Conservation (phyloP, 1,140 invertebrate genomes). For the Panulirus ornatus region DNA sequence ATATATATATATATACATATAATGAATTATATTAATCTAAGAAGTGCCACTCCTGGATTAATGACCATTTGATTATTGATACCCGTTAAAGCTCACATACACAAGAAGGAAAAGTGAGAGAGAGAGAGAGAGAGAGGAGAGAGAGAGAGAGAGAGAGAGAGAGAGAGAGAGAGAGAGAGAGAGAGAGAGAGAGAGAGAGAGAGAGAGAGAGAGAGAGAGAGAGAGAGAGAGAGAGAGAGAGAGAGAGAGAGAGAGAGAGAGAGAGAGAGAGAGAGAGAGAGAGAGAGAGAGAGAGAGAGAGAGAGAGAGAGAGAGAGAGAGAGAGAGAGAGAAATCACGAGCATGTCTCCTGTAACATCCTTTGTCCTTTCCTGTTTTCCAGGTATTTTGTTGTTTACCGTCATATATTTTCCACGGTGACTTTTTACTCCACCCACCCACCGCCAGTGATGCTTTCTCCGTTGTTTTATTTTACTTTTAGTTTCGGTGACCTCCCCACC, state of each 20-base stretch:
- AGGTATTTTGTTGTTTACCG: no score
- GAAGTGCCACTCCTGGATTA: background rate
- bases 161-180: background rate
- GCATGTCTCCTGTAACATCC: background rate
- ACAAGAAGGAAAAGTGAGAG: background rate
- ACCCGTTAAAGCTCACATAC: background rate
- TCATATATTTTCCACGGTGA: no score
- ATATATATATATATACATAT: background rate
- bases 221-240: background rate
- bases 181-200: background rate
- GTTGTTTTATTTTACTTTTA: no score
- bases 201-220: background rate
- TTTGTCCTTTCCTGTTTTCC: no score
- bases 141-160: background rate
- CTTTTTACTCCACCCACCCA: no score
- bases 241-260: conserved; percentile 29
- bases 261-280: conserved; percentile 32
- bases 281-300: conserved; percentile 34
- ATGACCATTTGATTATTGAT: background rate
- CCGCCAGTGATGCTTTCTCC: no score
- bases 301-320: conserved; percentile 4
- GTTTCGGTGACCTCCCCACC: no score
- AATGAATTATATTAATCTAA: background rate
- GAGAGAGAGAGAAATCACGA: background rate
- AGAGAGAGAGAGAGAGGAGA: background rate